Conservation (phyloP, 2,888 invertebrate genomes). For the Eremobia ochroleuca region DNA sequence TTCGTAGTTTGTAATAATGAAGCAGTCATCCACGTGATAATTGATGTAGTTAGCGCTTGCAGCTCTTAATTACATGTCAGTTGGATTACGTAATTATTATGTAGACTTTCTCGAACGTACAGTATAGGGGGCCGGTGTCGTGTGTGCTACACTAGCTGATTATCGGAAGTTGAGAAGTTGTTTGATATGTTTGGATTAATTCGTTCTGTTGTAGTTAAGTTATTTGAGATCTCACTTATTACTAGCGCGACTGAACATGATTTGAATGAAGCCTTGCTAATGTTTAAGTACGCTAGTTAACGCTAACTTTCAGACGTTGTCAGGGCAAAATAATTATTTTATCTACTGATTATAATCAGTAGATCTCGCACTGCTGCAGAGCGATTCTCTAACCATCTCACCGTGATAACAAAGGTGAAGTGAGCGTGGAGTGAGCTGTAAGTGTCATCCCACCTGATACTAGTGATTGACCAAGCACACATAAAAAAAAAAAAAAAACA, state of each 20-base stretch:
- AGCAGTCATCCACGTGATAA: slow-evolving; percentile 72
- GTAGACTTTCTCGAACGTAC: slow-evolving; percentile 53
- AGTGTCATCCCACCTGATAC: too few relatives aligned
- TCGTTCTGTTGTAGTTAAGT: slow-evolving; percentile 13
- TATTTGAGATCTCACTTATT: slow-evolving; percentile 1
- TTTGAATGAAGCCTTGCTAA: not conserved
- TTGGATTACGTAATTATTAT: slow-evolving; percentile 61
- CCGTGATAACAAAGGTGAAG: too few relatives aligned
- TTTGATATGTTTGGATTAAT: slow-evolving; percentile 13
- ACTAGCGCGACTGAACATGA: not conserved
- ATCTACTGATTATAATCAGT: too few relatives aligned
- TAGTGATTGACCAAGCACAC: too few relatives aligned
- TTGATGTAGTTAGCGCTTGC: slow-evolving; percentile 72
- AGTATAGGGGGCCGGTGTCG: not conserved
- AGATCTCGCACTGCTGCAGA: too few relatives aligned
- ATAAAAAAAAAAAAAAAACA: too few relatives aligned
- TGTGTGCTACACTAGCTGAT: not conserved
- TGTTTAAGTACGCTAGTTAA: not conserved
- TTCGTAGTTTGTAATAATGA: slow-evolving; percentile 76
- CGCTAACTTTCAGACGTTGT: too few relatives aligned
- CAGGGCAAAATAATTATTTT: too few relatives aligned
- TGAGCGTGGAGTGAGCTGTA: too few relatives aligned
- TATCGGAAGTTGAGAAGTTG: slow-evolving; percentile 30
- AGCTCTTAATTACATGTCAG: slow-evolving; percentile 66
- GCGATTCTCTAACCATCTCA: too few relatives aligned